These are phyloP conservation scores for Heterocephalus glaber DNA, from an alignment of 2,113 vertebrate genomes.

Conservation along the genomic window DNA sequence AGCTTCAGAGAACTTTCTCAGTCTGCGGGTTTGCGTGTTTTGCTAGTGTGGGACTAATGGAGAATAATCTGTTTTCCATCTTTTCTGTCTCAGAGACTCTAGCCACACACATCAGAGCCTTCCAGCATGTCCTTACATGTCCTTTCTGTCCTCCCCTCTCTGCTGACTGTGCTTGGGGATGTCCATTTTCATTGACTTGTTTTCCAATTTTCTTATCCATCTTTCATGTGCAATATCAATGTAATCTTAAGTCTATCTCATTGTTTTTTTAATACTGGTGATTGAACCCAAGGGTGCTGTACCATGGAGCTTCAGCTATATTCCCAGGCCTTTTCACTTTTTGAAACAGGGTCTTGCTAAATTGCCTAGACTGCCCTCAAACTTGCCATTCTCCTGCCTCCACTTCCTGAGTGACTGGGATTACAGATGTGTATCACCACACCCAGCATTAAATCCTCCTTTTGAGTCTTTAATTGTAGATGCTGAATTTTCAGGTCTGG, in stretches of 20 bases:
- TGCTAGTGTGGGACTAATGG: rapidly evolving
- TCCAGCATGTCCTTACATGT: rapidly evolving
- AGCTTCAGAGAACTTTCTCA: not conserved
- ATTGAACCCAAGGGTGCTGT: not conserved
- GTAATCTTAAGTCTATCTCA: not conserved
- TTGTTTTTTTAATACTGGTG: not conserved
- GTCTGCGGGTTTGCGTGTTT: rapidly evolving
- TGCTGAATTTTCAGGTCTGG: not conserved
- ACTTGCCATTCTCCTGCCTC: not conserved
- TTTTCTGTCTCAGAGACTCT: rapidly evolving
- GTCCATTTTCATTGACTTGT: not conserved
- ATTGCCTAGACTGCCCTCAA: not conserved
- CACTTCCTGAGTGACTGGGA: not conserved
- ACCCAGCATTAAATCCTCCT: not conserved
- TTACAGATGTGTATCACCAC: not conserved
- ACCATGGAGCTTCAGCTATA: not conserved
- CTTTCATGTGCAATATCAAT: rapidly evolving
- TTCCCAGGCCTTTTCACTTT: not conserved
- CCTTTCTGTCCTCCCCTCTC: not conserved
- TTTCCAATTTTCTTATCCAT: not conserved
- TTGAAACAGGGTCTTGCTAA: not conserved
- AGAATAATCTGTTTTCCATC: rapidly evolving
- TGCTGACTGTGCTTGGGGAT: not conserved
- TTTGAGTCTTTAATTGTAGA: not conserved
- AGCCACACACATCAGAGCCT: not conserved